Conservation (phyloP, 1,140 invertebrate species). For the Drosophila pseudoobscura region DNA sequence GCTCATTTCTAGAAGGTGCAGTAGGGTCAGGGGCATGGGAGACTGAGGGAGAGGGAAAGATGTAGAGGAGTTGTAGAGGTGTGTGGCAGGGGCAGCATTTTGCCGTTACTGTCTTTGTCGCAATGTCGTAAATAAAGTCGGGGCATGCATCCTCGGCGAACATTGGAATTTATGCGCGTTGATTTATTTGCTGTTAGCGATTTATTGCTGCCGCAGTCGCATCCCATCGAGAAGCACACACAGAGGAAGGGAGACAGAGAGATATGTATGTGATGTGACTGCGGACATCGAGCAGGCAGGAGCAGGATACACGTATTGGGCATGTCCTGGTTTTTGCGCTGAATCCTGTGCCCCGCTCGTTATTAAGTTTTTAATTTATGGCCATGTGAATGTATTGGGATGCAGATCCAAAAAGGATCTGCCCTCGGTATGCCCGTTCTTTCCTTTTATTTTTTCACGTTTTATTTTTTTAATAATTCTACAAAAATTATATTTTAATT, state of each 20-base stretch:
- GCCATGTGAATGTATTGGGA: slow-evolving; percentile 65
- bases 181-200: slow-evolving; percentile 83
- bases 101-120: slow-evolving; percentile 78
- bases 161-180: slow-evolving; percentile 83
- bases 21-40: slow-evolving; percentile 26
- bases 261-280: slow-evolving; percentile 52
- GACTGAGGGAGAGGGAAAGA: slow-evolving; percentile 1
- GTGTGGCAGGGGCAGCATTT: slow-evolving; percentile 54
- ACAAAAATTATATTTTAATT: slow-evolving; percentile 82
- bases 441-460: slow-evolving; percentile 7
- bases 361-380: slow-evolving; percentile 83
- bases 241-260: slow-evolving; percentile 5
- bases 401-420: slow-evolving; percentile 38
- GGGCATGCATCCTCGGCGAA: slow-evolving; percentile 72
- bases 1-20: background rate
- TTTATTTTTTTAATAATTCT: slow-evolving; percentile 50
- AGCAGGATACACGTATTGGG: slow-evolving; percentile 74
- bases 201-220: slow-evolving; percentile 81
- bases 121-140: slow-evolving; percentile 81
- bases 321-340: slow-evolving; percentile 68
- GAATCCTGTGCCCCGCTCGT: slow-evolving; percentile 60
- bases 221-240: slow-evolving; percentile 43
- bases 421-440: background rate
- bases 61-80: slow-evolving; percentile 8
- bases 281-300: slow-evolving; percentile 34